Base-by-base conservation (phyloP, 2,888 invertebrate genomes). In the Hololepta plana region DNA sequence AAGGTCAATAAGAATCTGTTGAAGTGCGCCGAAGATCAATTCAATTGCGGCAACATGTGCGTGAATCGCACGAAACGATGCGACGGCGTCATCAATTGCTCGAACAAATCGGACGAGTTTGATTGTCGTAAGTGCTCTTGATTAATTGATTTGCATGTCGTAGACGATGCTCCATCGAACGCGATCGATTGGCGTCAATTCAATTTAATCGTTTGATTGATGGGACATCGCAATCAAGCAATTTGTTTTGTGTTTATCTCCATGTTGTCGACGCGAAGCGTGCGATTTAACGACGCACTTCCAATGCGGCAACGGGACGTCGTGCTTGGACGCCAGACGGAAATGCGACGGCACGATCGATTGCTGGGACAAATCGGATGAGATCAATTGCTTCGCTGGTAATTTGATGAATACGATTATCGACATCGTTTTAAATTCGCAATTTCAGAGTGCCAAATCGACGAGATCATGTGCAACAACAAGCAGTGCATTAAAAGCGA, bases 331-430 rank as follows among this genome's bases (percentile, higher is more conserved):
- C n/a, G 60, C 67, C 34, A 54, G 55, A n/a, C 71, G 67, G 46
- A 59, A 62, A 39, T 80, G 79, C 49, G 70, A 80, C 45, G 71
- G 74, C 17, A 55, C 64, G 32, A 66, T 76, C 32, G 77, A 80
- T 47, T 80, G 79, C 45, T 79, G 76, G 76, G 77, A 80, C 48
- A 73, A 70, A 29, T 62, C 62, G 19, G 79, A 80, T 44, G 80
- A 80, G 61, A 54, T 66, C 15, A 67, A 72, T 48, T 79, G 79
- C 47, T n/a, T n/a, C n/a, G n/a, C n/a, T n/a, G n/a, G n/a, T n/a
- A n/a, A n/a, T n/a, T n/a, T n/a, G n/a, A n/a, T n/a, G n/a, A n/a
- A n/a, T n/a, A n/a, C n/a, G n/a, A n/a, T n/a, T n/a, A n/a, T n/a
- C n/a, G n/a, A n/a, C n/a, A n/a, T n/a, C n/a, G n/a, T n/a, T n/a